Conservation (phyloP, 2,888 invertebrate genomes). For the Tetanocera ferruginea region DNA sequence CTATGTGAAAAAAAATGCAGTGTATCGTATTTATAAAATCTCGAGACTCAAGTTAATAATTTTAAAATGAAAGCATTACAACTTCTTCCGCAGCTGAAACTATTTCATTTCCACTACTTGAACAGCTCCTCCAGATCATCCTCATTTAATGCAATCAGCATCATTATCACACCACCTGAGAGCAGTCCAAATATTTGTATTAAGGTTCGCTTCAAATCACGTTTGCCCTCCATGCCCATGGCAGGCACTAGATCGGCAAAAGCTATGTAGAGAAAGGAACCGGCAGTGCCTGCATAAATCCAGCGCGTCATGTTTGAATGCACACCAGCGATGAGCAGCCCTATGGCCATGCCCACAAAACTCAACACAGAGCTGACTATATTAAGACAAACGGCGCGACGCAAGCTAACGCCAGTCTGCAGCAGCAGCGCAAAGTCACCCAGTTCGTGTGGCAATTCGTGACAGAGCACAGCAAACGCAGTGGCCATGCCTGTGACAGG, state of each 20-base stretch:
- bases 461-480: slow-evolving; percentile 83
- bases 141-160: slow-evolving; percentile 81
- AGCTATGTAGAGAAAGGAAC: slow-evolving; percentile 85
- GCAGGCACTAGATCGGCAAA: slow-evolving; percentile 83
- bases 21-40: too few species aligned
- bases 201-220: slow-evolving; percentile 72
- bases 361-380: slow-evolving; percentile 81
- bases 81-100: not conserved
- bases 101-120: slow-evolving; percentile 47
- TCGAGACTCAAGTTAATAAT: too few species aligned
- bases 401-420: slow-evolving; percentile 82
- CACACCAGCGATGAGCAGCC: slow-evolving; percentile 77
- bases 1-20: too few species aligned
- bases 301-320: slow-evolving; percentile 79
- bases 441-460: slow-evolving; percentile 85
- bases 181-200: slow-evolving; percentile 78
- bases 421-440: slow-evolving; percentile 85
- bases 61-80: too few species aligned
- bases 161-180: slow-evolving; percentile 80
- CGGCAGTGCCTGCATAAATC: slow-evolving; percentile 85
- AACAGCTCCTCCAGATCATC: slow-evolving; percentile 67
- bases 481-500: slow-evolving; percentile 83
- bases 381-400: slow-evolving; percentile 80
- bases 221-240: slow-evolving; percentile 72
- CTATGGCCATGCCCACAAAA: slow-evolving; percentile 81